These are phyloP conservation scores for Timema podura DNA, from an alignment of 2,888 invertebrate species.

Conservation along the genomic window DNA sequence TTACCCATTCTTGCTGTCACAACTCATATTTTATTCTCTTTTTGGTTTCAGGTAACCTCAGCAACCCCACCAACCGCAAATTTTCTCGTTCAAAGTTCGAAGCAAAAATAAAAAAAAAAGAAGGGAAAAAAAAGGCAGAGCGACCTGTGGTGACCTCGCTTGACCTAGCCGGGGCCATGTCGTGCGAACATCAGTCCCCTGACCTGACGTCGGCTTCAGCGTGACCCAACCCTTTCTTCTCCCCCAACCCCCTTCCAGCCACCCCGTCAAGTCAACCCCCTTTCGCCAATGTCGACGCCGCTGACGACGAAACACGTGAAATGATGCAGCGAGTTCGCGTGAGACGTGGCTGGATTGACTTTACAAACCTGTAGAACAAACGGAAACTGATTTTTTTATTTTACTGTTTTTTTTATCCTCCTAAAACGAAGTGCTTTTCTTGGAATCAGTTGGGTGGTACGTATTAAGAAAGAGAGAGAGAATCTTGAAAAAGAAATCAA, in stretches of 20 bases:
- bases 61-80: too few species aligned
- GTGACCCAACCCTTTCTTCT: neutral
- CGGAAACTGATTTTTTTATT: neutral
- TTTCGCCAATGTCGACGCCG: neutral
- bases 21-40: too few species aligned
- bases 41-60: too few species aligned
- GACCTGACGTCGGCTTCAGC: constrained; percentile 6
- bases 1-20: too few species aligned
- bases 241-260: neutral
- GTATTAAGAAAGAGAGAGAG: too few species aligned
- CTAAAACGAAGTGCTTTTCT: too few species aligned
- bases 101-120: too few species aligned
- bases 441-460: too few species aligned
- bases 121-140: too few species aligned
- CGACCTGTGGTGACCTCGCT: neutral
- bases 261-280: neutral
- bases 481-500: too few species aligned
- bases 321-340: neutral
- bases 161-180: neutral
- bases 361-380: neutral
- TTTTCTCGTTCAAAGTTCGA: too few species aligned
- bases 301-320: neutral
- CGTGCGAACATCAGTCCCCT: neutral
- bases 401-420: too few species aligned
- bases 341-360: constrained; percentile 2